Evolutionary conservation across 2,797 vertebrate genomes (phyloP).

Genomic region (Neosalanx taihuensis): DNA sequence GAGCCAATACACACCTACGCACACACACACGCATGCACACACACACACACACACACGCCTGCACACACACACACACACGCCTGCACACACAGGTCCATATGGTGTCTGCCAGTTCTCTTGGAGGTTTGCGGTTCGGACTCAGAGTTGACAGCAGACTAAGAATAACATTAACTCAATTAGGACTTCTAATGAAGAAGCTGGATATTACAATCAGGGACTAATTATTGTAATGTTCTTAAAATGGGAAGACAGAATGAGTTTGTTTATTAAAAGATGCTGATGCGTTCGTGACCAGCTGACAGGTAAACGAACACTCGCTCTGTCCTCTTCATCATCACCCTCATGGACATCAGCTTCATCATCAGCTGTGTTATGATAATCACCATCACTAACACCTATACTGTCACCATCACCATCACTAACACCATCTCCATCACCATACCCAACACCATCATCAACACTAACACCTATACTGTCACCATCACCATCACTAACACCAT

Average conservation of each 20-base stretch:
- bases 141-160: constrained; percentile 23
- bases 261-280: constrained; percentile 44
- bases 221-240: constrained; percentile 18
- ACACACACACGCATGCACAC: neutral
- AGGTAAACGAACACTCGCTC: too few species aligned
- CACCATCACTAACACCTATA: too few species aligned
- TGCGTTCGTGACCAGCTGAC: neutral
- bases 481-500: too few species aligned
- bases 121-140: neutral
- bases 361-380: too few species aligned
- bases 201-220: constrained; percentile 23
- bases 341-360: neutral
- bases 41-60: neutral
- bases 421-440: too few species aligned
- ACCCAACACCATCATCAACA: too few species aligned
- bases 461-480: too few species aligned
- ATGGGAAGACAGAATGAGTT: neutral
- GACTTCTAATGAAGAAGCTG: constrained; percentile 15
- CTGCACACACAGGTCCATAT: constrained; percentile 21
- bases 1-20: neutral
- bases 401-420: too few species aligned
- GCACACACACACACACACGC: neutral
- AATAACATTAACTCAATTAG: constrained; percentile 32
- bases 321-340: neutral
- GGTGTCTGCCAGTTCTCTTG: neutral